These are phyloP conservation scores for Sarcophaga peregrina DNA, from an alignment of 1,140 invertebrate species.

Conservation along the genomic window DNA sequence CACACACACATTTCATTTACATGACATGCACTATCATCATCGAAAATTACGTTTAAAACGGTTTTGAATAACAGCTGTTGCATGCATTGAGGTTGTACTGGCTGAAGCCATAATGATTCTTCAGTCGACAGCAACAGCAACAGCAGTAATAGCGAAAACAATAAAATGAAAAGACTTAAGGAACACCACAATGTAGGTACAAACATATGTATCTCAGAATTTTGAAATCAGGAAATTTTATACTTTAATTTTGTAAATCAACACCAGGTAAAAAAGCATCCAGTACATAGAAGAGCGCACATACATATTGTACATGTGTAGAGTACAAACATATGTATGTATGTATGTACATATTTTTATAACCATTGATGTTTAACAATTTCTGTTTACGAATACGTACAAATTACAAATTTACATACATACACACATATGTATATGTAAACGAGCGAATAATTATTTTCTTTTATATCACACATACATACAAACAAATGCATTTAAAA, in stretches of 20 bases:
- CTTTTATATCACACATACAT: background rate
- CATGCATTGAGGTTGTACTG: background rate
- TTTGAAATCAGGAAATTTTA: slow-evolving; percentile 42
- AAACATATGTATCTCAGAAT: slow-evolving; percentile 17
- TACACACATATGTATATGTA: no score
- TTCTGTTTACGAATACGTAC: background rate
- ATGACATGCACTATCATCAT: background rate
- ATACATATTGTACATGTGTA: background rate
- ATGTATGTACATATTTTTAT: background rate
- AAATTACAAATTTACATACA: no score
- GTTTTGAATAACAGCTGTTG: slow-evolving; percentile 29
- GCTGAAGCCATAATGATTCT: slow-evolving; percentile 23
- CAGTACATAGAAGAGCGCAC: background rate
- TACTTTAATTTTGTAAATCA: slow-evolving; percentile 26
- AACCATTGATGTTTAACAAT: background rate
- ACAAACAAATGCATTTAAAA: background rate
- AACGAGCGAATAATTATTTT: background rate
- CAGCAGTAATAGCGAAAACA: background rate
- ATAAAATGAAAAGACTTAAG: background rate
- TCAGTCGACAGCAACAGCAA: background rate
- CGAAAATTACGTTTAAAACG: background rate
- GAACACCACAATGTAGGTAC: no score
- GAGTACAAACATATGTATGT: background rate
- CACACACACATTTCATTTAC: no score
- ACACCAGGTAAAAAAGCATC: background rate